These are phyloP conservation scores for Lepidocolaptes lacrymiger DNA, from an alignment of 2,797 vertebrate species.

Conservation along the genomic window DNA sequence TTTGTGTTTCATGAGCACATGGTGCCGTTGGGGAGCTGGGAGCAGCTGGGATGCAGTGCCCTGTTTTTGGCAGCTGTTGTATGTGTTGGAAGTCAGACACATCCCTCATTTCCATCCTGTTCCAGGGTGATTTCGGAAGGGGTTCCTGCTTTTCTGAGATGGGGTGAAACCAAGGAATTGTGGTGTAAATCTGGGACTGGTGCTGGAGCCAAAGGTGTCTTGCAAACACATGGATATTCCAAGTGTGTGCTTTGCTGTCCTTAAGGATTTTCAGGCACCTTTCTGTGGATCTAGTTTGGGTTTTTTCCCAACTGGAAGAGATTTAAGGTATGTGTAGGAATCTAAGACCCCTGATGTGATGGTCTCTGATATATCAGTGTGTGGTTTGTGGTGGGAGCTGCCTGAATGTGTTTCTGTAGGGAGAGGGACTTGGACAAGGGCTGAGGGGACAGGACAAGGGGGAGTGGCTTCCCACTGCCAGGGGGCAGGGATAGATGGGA, in stretches of 20 bases:
- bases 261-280: background rate
- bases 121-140: background rate
- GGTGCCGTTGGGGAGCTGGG: background rate
- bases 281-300: fast-evolving
- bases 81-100: background rate
- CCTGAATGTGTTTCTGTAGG: background rate
- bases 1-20: background rate
- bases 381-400: background rate
- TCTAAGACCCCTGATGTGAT: background rate
- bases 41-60: background rate
- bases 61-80: background rate
- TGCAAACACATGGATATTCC: background rate
- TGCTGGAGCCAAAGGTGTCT: background rate
- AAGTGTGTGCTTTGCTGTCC: background rate
- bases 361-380: background rate
- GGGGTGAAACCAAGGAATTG: background rate
- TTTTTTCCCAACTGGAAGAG: background rate
- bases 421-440: background rate
- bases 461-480: background rate
- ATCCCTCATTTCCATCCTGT: background rate
- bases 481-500: too few species aligned
- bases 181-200: background rate
- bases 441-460: background rate
- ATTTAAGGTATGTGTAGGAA: fast-evolving
- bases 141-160: background rate